phyloP scores from a whole-genome alignment of 2,113 vertebrate genomes.

The Tragelaphus buxtoni region DNA sequence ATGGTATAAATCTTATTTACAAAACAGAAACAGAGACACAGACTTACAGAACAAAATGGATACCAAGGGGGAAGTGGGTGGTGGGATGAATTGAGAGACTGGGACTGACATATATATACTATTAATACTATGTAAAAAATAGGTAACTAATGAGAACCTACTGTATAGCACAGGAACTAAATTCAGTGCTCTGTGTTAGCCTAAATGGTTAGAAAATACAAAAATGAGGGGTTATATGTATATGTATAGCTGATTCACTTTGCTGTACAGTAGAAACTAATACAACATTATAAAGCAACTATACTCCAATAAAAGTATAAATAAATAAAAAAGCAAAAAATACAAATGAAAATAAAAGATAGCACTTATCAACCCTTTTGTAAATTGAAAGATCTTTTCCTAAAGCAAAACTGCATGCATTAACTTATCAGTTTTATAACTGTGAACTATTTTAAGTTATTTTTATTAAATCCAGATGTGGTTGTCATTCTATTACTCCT shows the following conservation, averaged over 20 bases:
- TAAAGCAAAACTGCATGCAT: neutral
- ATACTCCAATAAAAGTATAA: too few species aligned
- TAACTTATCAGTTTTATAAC: neutral
- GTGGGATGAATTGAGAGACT: neutral
- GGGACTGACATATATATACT: neutral
- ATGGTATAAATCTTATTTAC: neutral
- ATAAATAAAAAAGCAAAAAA: too few species aligned
- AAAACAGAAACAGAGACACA: neutral
- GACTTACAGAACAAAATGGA: neutral
- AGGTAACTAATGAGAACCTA: neutral
- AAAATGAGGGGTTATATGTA: neutral
- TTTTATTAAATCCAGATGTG: neutral
- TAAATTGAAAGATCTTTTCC: neutral
- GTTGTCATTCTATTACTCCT: neutral
- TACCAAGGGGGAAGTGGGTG: neutral
- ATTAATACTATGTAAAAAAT: neutral
- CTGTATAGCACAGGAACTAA: neutral
- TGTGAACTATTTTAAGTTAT: neutral
- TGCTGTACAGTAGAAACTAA: neutral
- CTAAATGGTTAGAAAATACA: neutral
- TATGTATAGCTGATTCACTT: neutral
- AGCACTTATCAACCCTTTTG: neutral
- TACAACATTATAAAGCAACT: neutral
- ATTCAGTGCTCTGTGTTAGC: neutral
- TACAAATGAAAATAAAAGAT: neutral